Evolutionary conservation across 2,888 invertebrate genomes (phyloP).

Genomic region (Polydrusus pterygomalis): DNA sequence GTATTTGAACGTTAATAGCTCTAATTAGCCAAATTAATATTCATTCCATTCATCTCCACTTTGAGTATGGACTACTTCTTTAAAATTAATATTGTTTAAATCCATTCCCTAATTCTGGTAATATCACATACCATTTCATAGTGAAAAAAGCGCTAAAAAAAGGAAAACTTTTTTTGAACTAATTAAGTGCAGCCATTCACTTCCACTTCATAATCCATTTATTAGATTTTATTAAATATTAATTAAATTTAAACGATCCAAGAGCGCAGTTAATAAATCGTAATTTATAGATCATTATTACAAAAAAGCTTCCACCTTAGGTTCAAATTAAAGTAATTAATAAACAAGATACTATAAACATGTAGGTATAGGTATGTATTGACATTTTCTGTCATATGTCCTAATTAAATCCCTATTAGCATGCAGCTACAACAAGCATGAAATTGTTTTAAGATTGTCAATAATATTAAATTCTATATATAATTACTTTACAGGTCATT

Average conservation of each 20-base stretch:
- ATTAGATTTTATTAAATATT: neutral
- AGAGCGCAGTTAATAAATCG: neutral
- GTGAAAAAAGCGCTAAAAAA: neutral
- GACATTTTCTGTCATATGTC: neutral
- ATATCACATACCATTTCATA: too few relatives aligned
- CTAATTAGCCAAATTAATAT: neutral
- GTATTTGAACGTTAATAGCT: too few relatives aligned
- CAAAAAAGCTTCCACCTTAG: neutral
- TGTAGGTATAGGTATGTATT: neutral
- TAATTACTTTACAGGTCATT: neutral
- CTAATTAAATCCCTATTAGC: neutral
- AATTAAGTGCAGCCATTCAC: neutral
- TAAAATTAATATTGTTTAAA: too few relatives aligned
- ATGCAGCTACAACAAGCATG: too few relatives aligned
- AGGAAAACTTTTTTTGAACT: neutral
- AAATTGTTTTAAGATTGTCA: too few relatives aligned
- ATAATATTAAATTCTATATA: neutral
- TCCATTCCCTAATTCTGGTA: neutral
- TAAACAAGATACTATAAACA: neutral
- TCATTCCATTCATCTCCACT: too few relatives aligned
- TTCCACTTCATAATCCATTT: neutral
- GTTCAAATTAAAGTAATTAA: neutral
- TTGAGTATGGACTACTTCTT: too few relatives aligned
- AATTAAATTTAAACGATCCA: neutral
- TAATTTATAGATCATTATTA: too few relatives aligned